Evolutionary conservation across 1,140 invertebrate species (phyloP), one percentile per base, ranked within the genome.

Genomic region (Pogonomyrmex californicus): DNA sequence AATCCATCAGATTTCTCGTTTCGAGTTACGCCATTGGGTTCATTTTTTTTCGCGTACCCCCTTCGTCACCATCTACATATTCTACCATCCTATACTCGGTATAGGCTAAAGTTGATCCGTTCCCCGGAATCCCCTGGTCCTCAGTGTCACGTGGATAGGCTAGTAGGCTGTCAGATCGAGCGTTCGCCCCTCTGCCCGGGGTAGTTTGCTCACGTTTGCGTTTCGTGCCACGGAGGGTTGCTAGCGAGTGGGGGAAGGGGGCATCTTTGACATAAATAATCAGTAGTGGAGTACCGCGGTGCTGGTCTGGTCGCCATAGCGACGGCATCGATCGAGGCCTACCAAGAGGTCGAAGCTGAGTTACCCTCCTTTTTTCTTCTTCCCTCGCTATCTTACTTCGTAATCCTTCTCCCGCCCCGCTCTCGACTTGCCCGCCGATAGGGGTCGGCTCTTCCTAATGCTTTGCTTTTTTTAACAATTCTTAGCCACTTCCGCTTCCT

Each of bases 251-350:
- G 44, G 58, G 44, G 33, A 90, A 89, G 88, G 92, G 92, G 90
- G 93, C 91, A 95, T 95, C 94, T 94, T 95, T 95, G 94, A 95
- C 94, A 95, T 95, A 95, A 95, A 95, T 95, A 95, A 95, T 95
- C 93, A 94, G 93, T 91, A 94, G 93, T 93, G 91, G 92, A 95
- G 93, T 93, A 94, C 92, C 92, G 91, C 91, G 91, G 88, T 88
- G 86, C 87, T 86, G 41, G 87, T 89, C 86, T 68, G 83, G 94
- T 95, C 87, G 88, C 92, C 91, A 94, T 94, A 93, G 92, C 86
- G 86, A 95, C 94, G 89, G 79, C 91, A 95, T 95, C 94, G 94
- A 95, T 95, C 94, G 93, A 90, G 78, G 91, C 90, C 78, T 86
- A 89, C 85, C 88, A 82, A 88, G 85, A 91, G 88, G 86, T 91